phyloP scores from a whole-genome alignment of 2,113 vertebrate genomes.

The Bostrychus sinensis region DNA sequence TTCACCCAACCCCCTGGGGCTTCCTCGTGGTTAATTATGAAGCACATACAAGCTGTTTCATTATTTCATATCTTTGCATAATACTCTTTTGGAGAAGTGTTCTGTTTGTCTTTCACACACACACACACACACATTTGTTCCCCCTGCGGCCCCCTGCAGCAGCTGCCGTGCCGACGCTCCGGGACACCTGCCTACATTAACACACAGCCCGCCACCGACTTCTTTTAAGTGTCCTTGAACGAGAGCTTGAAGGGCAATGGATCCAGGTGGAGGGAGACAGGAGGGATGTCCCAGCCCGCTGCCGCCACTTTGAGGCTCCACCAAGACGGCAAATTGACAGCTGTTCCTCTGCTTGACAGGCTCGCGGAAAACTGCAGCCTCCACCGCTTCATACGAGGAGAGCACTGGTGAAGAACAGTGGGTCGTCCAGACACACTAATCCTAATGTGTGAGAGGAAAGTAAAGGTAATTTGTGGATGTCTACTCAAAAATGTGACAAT shows the following conservation, averaged over 20 bases:
- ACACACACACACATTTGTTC: conserved; percentile 31
- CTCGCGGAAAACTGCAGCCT: conserved; percentile 33
- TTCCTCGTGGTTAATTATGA: conserved; percentile 10
- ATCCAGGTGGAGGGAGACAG: conserved; percentile 75
- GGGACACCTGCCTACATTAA: conserved; percentile 66
- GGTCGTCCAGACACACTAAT: conserved; percentile 16
- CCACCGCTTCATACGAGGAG: conserved; percentile 26
- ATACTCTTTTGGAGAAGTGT: conserved; percentile 5
- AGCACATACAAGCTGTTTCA: conserved; percentile 15
- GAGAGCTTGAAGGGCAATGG: conserved; percentile 71
- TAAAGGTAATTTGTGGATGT: not conserved
- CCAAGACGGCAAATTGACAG: conserved; percentile 66
- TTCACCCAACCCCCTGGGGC: conserved; percentile 1
- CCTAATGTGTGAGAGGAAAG: conserved; percentile 14
- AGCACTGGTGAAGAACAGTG: conserved; percentile 46
- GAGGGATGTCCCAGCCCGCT: conserved; percentile 52
- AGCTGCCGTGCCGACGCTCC: conserved; percentile 71
- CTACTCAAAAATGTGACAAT: not conserved
- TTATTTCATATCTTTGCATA: conserved; percentile 16
- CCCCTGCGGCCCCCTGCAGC: conserved; percentile 58
- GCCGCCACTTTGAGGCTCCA: conserved; percentile 64
- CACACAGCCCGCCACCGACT: conserved; percentile 63
- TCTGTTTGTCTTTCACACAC: conserved; percentile 19
- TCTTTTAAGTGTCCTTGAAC: conserved; percentile 74
- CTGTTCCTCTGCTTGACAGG: conserved; percentile 65